These are phyloP conservation scores for Hirtodrosophila alboralis DNA, from an alignment of 2,888 invertebrate species.

Conservation along the genomic window DNA sequence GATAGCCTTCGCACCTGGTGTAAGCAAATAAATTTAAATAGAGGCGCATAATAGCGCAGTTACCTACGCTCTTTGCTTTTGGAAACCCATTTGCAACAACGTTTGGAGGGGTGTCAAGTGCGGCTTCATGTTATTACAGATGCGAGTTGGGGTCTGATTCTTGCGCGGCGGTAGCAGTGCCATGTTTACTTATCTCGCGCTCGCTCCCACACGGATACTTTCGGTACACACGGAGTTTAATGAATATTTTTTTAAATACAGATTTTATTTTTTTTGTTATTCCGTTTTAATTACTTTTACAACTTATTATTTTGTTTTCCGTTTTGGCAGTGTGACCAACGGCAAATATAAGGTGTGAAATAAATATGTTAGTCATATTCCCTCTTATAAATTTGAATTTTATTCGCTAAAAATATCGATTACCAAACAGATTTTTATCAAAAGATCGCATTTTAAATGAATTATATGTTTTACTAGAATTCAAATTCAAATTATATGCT, in stretches of 20 bases:
- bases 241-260: not conserved
- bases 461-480: too few species aligned
- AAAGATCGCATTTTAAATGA: too few species aligned
- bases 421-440: too few species aligned
- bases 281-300: constrained; percentile 7
- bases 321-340: constrained; percentile 52
- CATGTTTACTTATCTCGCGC: constrained; percentile 85
- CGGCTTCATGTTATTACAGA: constrained; percentile 86
- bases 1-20: not conserved
- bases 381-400: too few species aligned
- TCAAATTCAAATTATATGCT: too few species aligned
- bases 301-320: constrained; percentile 45
- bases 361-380: not conserved
- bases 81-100: constrained; percentile 94
- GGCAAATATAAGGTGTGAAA: not conserved
- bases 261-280: constrained; percentile 4
- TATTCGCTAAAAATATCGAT: too few species aligned
- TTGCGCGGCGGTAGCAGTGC: constrained; percentile 91
- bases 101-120: constrained; percentile 91
- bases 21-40: not conserved
- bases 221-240: constrained; percentile 1
- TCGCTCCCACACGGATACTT: not conserved
- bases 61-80: constrained; percentile 94
- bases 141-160: constrained; percentile 89
- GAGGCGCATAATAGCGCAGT: not conserved